These are phyloP conservation scores for Xylota segnis DNA, from an alignment of 2,888 invertebrate species.

Conservation along the genomic window DNA sequence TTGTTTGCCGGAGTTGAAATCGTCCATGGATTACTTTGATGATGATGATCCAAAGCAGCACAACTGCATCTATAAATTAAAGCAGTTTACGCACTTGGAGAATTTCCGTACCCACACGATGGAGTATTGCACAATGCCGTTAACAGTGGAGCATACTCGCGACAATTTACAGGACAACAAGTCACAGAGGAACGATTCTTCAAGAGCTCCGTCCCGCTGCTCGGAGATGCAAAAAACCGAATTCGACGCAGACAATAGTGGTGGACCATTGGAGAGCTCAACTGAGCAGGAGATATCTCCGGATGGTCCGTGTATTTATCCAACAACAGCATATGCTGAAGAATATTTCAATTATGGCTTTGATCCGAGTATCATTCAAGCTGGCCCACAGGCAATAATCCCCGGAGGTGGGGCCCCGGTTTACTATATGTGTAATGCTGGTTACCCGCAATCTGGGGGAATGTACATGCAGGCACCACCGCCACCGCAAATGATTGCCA, in stretches of 20 bases:
- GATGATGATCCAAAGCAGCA: constrained; percentile 72
- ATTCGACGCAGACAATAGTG: constrained; percentile 24
- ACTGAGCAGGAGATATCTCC: constrained; percentile 57
- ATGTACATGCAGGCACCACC: constrained; percentile 76
- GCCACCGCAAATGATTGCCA: constrained; percentile 58
- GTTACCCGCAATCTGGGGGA: constrained; percentile 68
- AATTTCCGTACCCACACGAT: constrained; percentile 79
- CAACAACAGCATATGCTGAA: constrained; percentile 76
- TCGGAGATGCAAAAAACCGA: constrained; percentile 50
- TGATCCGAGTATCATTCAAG: constrained; percentile 76
- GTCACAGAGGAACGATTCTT: constrained; percentile 60
- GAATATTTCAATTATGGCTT: constrained; percentile 78
- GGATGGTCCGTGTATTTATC: constrained; percentile 76
- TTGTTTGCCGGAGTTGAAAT: constrained; percentile 71
- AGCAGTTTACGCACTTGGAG: constrained; percentile 79
- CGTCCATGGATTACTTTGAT: constrained; percentile 71
- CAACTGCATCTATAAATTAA: constrained; percentile 79
- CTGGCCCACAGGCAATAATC: constrained; percentile 75
- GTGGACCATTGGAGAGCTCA: constrained; percentile 10
- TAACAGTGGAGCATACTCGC: constrained; percentile 78
- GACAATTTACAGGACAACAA: constrained; percentile 65
- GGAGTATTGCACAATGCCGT: constrained; percentile 79
- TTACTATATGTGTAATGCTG: constrained; percentile 74
- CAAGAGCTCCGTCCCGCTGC: constrained; percentile 61
- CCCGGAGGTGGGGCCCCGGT: constrained; percentile 69